Evolutionary conservation across 2,113 vertebrate genomes (phyloP).

Genomic region (Toxostoma redivivum): DNA sequence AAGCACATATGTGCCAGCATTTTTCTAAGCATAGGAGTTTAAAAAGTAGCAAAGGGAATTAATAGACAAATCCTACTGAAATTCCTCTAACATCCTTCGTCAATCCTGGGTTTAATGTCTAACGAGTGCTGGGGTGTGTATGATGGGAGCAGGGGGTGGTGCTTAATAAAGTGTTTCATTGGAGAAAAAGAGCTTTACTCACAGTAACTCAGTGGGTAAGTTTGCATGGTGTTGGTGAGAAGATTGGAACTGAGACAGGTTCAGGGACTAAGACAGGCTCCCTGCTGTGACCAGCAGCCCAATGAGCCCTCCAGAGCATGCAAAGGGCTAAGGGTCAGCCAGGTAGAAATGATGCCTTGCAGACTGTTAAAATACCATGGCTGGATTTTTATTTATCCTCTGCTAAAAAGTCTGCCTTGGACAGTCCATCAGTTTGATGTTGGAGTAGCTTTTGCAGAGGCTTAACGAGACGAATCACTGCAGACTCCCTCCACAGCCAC

Average conservation of each 20-base stretch:
- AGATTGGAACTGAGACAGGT: neutral
- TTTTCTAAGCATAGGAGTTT: slow-evolving; percentile 8
- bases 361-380: neutral
- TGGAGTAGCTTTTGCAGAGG: neutral
- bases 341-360: neutral
- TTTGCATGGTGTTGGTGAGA: neutral
- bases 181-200: neutral
- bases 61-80: slow-evolving; percentile 39
- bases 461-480: neutral
- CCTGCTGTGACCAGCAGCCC: neutral
- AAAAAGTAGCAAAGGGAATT: slow-evolving; percentile 27
- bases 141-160: neutral
- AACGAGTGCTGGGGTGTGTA: neutral
- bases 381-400: neutral
- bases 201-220: neutral
- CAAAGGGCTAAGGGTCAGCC: neutral
- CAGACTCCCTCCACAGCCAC: neutral
- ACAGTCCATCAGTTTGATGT: neutral
- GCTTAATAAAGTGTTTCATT: neutral
- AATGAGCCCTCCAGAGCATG: neutral
- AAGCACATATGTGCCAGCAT: neutral
- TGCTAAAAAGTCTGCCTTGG: neutral
- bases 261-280: neutral
- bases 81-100: neutral
- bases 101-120: slow-evolving; percentile 21